phyloP scores from a whole-genome alignment of 2,797 vertebrate genomes.

The Ficedula albicollis region DNA sequence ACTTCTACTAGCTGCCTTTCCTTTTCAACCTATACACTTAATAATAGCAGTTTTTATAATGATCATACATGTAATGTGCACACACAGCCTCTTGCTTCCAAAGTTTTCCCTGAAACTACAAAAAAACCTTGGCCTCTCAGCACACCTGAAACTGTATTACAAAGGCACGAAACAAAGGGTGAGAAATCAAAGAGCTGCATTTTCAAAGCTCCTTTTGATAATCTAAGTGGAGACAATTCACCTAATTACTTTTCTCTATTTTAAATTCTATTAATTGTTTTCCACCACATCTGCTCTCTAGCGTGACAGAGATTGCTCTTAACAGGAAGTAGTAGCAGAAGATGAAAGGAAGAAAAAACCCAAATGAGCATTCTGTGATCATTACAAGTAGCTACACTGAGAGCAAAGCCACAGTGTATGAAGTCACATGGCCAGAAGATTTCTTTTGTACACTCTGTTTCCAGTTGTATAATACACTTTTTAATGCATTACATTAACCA shows the following conservation, averaged over 20 bases:
- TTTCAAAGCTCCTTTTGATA: slow-evolving; percentile 22
- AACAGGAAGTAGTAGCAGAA: background rate
- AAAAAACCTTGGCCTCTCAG: background rate
- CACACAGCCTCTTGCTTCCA: background rate
- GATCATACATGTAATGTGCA: background rate
- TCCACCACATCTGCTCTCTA: background rate
- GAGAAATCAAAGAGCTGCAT: background rate
- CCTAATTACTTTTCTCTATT: background rate
- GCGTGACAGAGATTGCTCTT: background rate
- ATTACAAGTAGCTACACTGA: background rate
- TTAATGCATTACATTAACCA: background rate
- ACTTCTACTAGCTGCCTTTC: background rate
- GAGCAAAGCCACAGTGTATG: background rate
- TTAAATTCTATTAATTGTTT: slow-evolving; percentile 9
- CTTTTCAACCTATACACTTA: background rate
- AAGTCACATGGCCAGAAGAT: background rate
- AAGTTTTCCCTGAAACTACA: background rate
- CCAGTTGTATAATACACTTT: background rate
- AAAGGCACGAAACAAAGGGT: background rate
- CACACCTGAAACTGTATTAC: background rate
- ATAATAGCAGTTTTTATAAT: background rate
- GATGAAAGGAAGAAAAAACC: background rate
- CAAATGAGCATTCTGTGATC: background rate
- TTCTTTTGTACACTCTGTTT: background rate
- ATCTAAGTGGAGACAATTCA: background rate